Conservation (phyloP, 1,140 invertebrate genomes). For the Probaryconus sp. region DNA sequence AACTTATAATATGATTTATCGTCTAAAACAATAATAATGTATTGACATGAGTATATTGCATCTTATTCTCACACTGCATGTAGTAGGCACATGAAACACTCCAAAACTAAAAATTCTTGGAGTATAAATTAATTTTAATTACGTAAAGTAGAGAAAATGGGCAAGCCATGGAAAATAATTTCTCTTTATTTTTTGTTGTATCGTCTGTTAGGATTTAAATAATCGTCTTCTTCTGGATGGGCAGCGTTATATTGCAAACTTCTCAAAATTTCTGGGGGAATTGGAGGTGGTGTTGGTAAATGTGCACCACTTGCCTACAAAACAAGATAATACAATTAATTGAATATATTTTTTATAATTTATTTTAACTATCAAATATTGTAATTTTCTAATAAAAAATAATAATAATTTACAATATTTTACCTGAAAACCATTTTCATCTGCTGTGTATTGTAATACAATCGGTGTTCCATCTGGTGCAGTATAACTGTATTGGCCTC, state of each 20-base stretch:
- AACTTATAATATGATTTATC: slow-evolving; percentile 9
- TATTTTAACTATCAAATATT: slow-evolving; percentile 1
- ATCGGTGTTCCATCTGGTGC: slow-evolving; percentile 89
- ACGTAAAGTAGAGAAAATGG: too few relatives aligned
- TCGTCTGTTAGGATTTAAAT: slow-evolving; percentile 49
- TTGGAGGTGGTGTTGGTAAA: slow-evolving; percentile 87
- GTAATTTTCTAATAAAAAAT: neutral
- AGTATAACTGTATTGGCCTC: slow-evolving; percentile 88
- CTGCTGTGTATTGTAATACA: slow-evolving; percentile 86
- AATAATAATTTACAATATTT: neutral
- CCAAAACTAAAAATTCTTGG: slow-evolving; percentile 24
- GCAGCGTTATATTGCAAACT: slow-evolving; percentile 76
- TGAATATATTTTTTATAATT: slow-evolving; percentile 5
- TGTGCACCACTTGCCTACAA: slow-evolving; percentile 82
- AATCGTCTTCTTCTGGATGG: slow-evolving; percentile 76
- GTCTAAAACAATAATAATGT: slow-evolving; percentile 13
- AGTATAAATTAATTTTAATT: too few relatives aligned
- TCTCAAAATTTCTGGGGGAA: slow-evolving; percentile 79
- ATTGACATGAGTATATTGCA: slow-evolving; percentile 46
- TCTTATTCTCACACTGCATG: slow-evolving; percentile 22
- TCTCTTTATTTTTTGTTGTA: slow-evolving; percentile 48
- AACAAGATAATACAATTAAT: too few relatives aligned
- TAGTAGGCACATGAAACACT: slow-evolving; percentile 34
- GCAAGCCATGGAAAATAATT: slow-evolving; percentile 6
- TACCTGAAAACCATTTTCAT: slow-evolving; percentile 85